phyloP scores from a whole-genome alignment of 1,140 invertebrate genomes.

The Anadara kagoshimensis region DNA sequence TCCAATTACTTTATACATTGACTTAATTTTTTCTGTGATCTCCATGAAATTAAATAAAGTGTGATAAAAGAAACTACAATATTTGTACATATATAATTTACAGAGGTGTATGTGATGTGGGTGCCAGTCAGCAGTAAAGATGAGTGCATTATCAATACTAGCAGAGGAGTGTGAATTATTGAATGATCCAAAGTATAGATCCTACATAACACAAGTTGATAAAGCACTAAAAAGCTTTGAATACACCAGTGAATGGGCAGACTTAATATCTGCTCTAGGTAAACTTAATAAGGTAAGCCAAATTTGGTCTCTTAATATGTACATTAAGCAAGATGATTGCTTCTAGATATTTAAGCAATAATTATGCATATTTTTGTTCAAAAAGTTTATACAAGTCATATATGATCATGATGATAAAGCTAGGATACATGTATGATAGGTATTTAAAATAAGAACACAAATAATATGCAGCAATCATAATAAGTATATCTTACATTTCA shows the following conservation, averaged over 20 bases:
- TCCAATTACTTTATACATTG: too few relatives aligned
- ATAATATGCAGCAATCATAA: too few relatives aligned
- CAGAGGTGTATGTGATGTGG: constrained; percentile 52
- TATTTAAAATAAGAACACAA: too few relatives aligned
- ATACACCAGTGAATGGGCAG: constrained; percentile 96
- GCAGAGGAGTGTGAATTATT: constrained; percentile 71
- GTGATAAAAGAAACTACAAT: too few relatives aligned
- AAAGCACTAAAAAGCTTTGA: constrained; percentile 95
- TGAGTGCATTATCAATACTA: constrained; percentile 66
- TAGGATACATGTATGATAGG: too few relatives aligned
- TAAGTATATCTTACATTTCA: too few relatives aligned
- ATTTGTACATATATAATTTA: too few relatives aligned
- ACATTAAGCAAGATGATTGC: neutral
- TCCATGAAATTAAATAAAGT: too few relatives aligned
- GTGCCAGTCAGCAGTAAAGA: constrained; percentile 30
- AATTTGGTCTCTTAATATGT: neutral
- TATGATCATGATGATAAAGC: too few relatives aligned
- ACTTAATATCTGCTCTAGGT: constrained; percentile 92
- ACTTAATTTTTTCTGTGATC: too few relatives aligned
- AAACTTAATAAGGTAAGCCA: constrained; percentile 91
- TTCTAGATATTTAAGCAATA: too few relatives aligned
- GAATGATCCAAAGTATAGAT: constrained; percentile 70
- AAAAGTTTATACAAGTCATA: neutral
- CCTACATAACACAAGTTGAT: constrained; percentile 79
- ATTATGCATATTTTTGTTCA: neutral